A percentile compares a stretch with the other conserved stretches of the same genome.
Conservation (phyloP, 2,888 invertebrate species). For the Ctena decussata region DNA sequence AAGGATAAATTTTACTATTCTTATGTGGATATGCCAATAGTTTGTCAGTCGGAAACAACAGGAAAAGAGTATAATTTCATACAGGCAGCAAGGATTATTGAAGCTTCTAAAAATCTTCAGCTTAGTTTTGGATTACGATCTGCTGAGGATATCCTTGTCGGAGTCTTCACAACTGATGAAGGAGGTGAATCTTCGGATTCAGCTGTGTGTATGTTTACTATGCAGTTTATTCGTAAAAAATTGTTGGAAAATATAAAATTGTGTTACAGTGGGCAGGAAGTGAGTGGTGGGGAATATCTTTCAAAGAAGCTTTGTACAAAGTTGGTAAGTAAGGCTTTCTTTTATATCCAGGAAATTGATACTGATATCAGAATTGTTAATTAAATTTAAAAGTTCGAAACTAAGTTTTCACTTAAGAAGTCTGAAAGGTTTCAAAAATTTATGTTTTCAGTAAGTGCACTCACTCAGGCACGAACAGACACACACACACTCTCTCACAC, state of each 20-base stretch:
- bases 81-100: slow-evolving; percentile 97
- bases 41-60: slow-evolving; percentile 90
- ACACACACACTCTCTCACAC: no score
- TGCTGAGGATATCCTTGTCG: slow-evolving; percentile 73
- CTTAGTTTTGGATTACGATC: slow-evolving; percentile 87
- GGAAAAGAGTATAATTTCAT: slow-evolving; percentile 92
- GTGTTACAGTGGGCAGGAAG: slow-evolving; percentile 76
- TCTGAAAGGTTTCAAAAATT: no score
- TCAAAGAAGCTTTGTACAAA: slow-evolving; percentile 54
- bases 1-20: slow-evolving; percentile 98
- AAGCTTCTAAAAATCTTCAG: slow-evolving; percentile 96
- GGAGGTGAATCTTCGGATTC: slow-evolving; percentile 68
- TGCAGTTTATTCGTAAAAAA: slow-evolving; percentile 76
- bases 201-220: slow-evolving; percentile 81
- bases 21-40: slow-evolving; percentile 98
- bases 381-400: no score
- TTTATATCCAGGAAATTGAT: no score
- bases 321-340: slow-evolving; percentile 44
- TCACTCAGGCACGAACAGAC: no score
- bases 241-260: slow-evolving; percentile 77
- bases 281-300: slow-evolving; percentile 77
- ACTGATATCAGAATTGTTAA: no score
- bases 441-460: no score
- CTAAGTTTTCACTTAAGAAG: no score
- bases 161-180: slow-evolving; percentile 94